Evolutionary conservation across 2,888 invertebrate genomes (phyloP).

Genomic region (Drosophila paracracens): DNA sequence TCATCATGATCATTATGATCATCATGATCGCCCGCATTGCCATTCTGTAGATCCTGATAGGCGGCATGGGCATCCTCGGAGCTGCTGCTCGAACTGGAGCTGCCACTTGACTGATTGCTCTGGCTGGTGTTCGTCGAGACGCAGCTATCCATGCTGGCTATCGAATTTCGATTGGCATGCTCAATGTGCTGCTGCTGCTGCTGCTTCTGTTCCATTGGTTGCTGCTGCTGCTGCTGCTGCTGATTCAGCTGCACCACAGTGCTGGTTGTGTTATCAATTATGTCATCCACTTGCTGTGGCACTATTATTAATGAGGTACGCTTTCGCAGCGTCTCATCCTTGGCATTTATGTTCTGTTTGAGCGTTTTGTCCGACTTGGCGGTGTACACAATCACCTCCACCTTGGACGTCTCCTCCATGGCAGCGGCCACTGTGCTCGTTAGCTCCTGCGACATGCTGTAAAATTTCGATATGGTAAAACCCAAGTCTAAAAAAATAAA

Average conservation of each 20-base stretch:
- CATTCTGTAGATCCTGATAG: constrained; percentile 84
- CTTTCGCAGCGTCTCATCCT: constrained; percentile 83
- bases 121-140: constrained; percentile 78
- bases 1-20: constrained; percentile 5
- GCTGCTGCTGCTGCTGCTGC: constrained; percentile 9
- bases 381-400: constrained; percentile 82
- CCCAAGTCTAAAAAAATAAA: not conserved
- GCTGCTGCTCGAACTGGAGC: constrained; percentile 39
- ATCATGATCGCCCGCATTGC: constrained; percentile 69
- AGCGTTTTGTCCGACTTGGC: constrained; percentile 84
- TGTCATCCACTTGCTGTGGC: constrained; percentile 75
- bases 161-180: constrained; percentile 82
- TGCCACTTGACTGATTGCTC: constrained; percentile 68
- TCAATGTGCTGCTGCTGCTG: constrained; percentile 27
- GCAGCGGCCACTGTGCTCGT: constrained; percentile 31
- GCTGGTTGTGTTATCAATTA: constrained; percentile 14
- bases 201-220: constrained; percentile 37
- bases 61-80: constrained; percentile 76
- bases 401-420: constrained; percentile 72
- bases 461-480: constrained; percentile 37
- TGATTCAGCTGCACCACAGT: constrained; percentile 19
- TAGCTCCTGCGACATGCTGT: constrained; percentile 68
- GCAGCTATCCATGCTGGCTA: constrained; percentile 84
- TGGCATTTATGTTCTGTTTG: constrained; percentile 84
- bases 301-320: constrained; percentile 84